Base-by-base conservation (phyloP, 2,797 vertebrate species). In the Geotrypetes seraphini region DNA sequence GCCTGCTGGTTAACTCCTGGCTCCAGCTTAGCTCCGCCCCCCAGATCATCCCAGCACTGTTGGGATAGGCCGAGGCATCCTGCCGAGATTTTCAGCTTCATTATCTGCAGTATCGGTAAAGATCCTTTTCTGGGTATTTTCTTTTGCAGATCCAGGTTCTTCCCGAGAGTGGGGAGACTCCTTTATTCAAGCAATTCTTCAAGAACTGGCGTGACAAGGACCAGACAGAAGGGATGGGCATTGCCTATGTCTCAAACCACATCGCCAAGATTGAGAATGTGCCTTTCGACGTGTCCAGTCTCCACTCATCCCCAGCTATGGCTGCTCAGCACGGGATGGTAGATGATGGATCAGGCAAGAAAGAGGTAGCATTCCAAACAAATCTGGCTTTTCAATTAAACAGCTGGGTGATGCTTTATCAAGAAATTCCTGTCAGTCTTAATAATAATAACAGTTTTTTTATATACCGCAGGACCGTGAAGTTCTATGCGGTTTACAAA, bases 141-240 rank as follows among this genome's bases (percentile, higher is more conserved):
- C n/a, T n/a, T 2, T 50, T 51, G 15, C 70, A 86, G 83, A 16
- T 99, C 31, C 87, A 97, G 60, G 76, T 99, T 36, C 86, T 99
- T 31, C 96, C 96, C 0, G 91, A 99, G 64, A 83, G 74, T 2
- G 96, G 96, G 0, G 96, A 99, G 81, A 97, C 91, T 0, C 96
- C 95, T 0, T 70, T 99, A 40, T 99, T 99, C 76, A 99, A 97
- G 61, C 96, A 99, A 57, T 99, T 97, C 78, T 99, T 99, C 80
- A 98, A 98, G 66, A 95, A 91, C 79, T 99, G 96, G 96, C 65
- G 82, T 1, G 93, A 97, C 55, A 73, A 23, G 45, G 91, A 98
- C 27, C 88, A 97, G 82, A 97, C 91, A 0, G 86, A 73, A 1
- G 92, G 94, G 5, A 60, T 88, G 50, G 96, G 96, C 3, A 47